A percentile compares a stretch with the other conserved stretches of the same genome.
Conservation (phyloP, 1,140 invertebrate genomes). For the Drusus annulatus region DNA sequence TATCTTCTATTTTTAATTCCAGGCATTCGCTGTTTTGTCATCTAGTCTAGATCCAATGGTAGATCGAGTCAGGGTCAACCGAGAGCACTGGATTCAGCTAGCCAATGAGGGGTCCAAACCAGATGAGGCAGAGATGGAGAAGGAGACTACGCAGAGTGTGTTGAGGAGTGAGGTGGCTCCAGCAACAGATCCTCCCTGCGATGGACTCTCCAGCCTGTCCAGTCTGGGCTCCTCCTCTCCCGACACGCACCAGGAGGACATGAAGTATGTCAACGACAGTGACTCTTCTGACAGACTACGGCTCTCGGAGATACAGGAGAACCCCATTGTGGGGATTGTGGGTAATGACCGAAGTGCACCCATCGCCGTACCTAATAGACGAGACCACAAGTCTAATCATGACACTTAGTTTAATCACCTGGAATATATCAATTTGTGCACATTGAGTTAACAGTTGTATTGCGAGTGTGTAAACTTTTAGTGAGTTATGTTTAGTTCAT, state of each 20-base stretch:
- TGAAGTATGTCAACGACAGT: conserved; percentile 37
- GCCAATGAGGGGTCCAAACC: conserved; percentile 69
- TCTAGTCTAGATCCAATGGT: conserved; percentile 84
- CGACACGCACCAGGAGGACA: conserved; percentile 44
- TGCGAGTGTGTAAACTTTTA: conserved; percentile 11
- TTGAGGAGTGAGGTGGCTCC: background rate
- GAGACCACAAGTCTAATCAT: conserved; percentile 55
- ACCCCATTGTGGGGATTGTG: conserved; percentile 54
- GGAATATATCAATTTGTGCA: too few species aligned
- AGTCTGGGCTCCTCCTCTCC: conserved; percentile 48
- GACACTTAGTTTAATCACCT: conserved; percentile 53
- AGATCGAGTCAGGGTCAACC: conserved; percentile 88
- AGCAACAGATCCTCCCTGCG: conserved; percentile 28
- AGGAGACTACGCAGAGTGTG: background rate
- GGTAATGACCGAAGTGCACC: conserved; percentile 41
- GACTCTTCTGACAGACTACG: conserved; percentile 26
- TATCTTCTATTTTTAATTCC: conserved; percentile 59
- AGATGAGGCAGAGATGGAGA: conserved; percentile 22
- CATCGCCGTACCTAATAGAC: conserved; percentile 43
- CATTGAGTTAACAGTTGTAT: background rate
- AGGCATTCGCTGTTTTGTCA: conserved; percentile 89
- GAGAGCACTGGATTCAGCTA: conserved; percentile 86
- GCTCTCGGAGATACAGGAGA: conserved; percentile 46
- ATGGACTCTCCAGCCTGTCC: conserved; percentile 51
- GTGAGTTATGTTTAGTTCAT: conserved; percentile 31